Evolutionary conservation across 2,113 vertebrate species (phyloP), one percentile per base, ranked within the genome.

Genomic region (Perccottus glenii): DNA sequence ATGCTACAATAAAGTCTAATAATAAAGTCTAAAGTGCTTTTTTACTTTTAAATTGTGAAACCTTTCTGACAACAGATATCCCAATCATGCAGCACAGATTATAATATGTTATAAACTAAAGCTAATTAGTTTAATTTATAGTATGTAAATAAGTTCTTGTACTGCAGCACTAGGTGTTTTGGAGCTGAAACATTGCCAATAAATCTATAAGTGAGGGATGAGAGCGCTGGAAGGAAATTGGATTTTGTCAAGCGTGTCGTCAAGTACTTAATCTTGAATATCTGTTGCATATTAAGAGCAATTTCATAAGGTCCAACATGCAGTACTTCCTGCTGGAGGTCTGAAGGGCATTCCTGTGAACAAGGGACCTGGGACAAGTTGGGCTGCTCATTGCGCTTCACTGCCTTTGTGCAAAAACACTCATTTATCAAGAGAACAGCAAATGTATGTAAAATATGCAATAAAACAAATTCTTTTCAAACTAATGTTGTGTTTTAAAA

Each of bases 191-290:
- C 79, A 60, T 73, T 83, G 81, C 79, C 83, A 85, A 84, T 87
- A 89, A 85, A 88, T 90, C 90, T 82, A 81, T 87, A 73, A 63
- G 43, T 66, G 43, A 27, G 53, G 65, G 63, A 78, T 15, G 63
- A 60, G 83, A 71, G 76, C 70, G 75, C 84, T 65, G 83, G 56
- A 78, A 75, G 83, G 85, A 91, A 92, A 93, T 92, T 93, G 88
- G 90, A 90, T 91, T 92, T 92, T 81, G 84, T 85, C 88, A 87
- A 88, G 90, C 87, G 73, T 90, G 83, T 88, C 82, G 72, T 82
- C 66, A 81, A 87, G 87, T 84, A 78, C 86, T 92, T 92, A 86
- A 91, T 93, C 91, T 90, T 71, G 74, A 90, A 91, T 91, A 91
- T 91, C 85, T 91, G 82, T 74, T 27, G 55, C 77, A 83, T 88